phyloP scores from a whole-genome alignment of 2,113 vertebrate species.

The Ondatra zibethicus region DNA sequence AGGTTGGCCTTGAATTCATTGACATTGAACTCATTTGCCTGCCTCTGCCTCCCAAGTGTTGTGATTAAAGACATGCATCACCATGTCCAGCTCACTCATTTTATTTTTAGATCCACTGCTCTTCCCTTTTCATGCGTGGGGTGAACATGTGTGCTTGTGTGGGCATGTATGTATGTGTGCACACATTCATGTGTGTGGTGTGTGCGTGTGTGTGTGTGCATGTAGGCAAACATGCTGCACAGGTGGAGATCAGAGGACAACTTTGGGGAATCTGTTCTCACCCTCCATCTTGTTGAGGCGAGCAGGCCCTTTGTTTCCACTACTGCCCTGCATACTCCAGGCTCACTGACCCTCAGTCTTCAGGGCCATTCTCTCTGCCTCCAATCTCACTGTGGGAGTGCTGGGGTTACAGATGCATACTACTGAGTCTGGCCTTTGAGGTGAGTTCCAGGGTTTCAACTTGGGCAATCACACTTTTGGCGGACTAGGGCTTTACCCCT shows the following conservation, averaged over 20 bases:
- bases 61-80: not conserved
- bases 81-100: not conserved
- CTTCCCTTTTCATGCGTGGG: not conserved
- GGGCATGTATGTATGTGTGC: not conserved
- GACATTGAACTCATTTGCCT: not conserved
- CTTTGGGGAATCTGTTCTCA: not conserved
- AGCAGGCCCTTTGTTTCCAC: not conserved
- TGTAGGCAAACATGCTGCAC: not conserved
- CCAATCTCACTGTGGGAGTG: not conserved
- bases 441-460: not conserved
- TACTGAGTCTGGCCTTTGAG: not conserved
- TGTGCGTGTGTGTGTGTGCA: not conserved
- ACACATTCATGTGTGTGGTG: not conserved
- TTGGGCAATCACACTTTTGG: not conserved
- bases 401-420: not conserved
- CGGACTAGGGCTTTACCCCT: not conserved
- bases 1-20: not conserved
- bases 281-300: not conserved
- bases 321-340: not conserved
- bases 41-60: not conserved
- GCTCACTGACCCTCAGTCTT: not conserved
- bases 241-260: not conserved
- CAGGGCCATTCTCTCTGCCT: not conserved
- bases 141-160: too few species aligned
- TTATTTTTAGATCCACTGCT: slow-evolving; percentile 1